These are phyloP conservation scores for Orchesellides sinensis DNA, from an alignment of 2,888 invertebrate genomes.

Conservation along the genomic window DNA sequence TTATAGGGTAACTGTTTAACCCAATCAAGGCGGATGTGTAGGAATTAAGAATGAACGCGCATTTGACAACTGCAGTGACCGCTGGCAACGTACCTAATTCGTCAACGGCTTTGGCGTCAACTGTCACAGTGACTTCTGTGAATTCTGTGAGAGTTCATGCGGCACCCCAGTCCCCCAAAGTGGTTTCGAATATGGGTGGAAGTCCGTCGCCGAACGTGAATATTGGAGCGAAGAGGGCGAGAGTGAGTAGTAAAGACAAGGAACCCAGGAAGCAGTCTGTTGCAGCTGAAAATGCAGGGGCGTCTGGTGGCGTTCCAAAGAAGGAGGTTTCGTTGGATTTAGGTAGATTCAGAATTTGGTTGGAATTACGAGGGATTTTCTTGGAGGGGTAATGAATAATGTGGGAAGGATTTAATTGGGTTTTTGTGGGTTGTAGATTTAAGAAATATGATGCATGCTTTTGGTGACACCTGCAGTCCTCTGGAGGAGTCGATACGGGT, in stretches of 20 bases:
- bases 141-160: conserved; percentile 40
- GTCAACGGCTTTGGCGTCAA: conserved; percentile 7
- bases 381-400: background rate
- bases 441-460: conserved; percentile 94
- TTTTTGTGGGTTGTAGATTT: conserved; percentile 82
- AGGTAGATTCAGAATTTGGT: conserved; percentile 22
- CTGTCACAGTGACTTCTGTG: conserved; percentile 31
- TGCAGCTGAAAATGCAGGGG: background rate
- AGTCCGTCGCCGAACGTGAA: conserved; percentile 47
- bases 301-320: conserved; percentile 6
- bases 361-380: background rate
- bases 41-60: conserved; percentile 8
- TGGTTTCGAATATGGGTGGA: background rate
- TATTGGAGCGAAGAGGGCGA: conserved; percentile 28
- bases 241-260: conserved; percentile 51
- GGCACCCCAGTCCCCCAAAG: conserved; percentile 2
- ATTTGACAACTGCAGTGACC: conserved; percentile 3
- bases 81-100: conserved; percentile 19
- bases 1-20: too few species aligned
- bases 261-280: conserved; percentile 36
- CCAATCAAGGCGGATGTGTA: too few species aligned
- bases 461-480: conserved; percentile 91
- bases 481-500: conserved; percentile 88
- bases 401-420: conserved; percentile 18
- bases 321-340: conserved; percentile 48